Percentiles rank a stretch among this genome's conserved stretches.
Conservation (phyloP, 2,113 vertebrate genomes). For the Corydoras maculifer region DNA sequence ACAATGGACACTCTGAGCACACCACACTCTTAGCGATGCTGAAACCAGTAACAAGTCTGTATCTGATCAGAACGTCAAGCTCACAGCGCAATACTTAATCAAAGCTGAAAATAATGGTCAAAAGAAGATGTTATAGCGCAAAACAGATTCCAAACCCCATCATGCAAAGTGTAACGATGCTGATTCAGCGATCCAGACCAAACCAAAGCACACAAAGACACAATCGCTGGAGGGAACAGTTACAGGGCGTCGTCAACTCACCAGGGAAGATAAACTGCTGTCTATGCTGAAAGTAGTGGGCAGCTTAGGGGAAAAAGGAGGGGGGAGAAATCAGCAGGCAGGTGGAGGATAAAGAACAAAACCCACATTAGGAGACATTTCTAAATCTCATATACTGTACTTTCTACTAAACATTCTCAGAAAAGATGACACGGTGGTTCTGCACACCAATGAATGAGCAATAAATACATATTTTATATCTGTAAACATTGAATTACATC, state of each 20-base stretch:
- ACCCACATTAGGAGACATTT: constrained; percentile 53
- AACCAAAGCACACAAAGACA: not conserved
- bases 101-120: no score
- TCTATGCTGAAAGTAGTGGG: constrained; percentile 99
- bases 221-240: constrained; percentile 1
- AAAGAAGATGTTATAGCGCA: no score
- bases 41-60: no score
- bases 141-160: no score
- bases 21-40: no score
- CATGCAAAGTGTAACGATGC: not conserved
- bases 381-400: not conserved
- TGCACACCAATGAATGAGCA: no score
- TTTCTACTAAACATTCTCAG: not conserved
- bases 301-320: constrained; percentile 73
- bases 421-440: no score
- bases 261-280: constrained; percentile 99
- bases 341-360: constrained; percentile 53
- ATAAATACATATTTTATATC: no score
- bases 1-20: no score
- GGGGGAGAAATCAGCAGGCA: constrained; percentile 14
- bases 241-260: constrained; percentile 69
- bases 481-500: no score
- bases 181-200: not conserved
- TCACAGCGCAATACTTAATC: no score
- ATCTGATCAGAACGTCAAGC: no score